A percentile compares a stretch with the other conserved stretches of the same genome.
Conservation (phyloP, 1,140 invertebrate genomes). For the Drosophila auraria region DNA sequence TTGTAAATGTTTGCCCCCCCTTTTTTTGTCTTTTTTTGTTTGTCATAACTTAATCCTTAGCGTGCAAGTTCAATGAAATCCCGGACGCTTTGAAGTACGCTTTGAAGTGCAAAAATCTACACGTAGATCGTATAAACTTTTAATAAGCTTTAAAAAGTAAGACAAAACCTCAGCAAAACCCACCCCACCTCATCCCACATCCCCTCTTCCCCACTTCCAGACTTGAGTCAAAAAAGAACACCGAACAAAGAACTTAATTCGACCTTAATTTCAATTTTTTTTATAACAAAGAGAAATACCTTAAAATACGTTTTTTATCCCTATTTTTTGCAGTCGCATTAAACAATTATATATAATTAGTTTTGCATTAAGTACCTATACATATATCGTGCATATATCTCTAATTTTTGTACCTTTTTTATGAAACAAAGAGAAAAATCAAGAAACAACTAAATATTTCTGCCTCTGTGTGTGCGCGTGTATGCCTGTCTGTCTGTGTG, state of each 20-base stretch:
- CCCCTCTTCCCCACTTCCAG: background rate
- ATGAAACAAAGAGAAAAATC: conserved; percentile 5
- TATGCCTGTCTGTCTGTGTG: conserved; percentile 9
- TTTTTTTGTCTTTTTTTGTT: background rate
- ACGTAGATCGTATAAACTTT: conserved; percentile 40
- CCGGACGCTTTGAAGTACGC: conserved; percentile 1
- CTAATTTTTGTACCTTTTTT: conserved; percentile 44
- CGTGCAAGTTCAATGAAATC: conserved; percentile 8
- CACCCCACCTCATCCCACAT: background rate
- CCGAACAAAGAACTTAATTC: conserved; percentile 39
- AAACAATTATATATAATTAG: conserved; percentile 55
- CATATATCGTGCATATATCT: conserved; percentile 7
- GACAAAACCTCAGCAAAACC: conserved; percentile 1
- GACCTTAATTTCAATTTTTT: conserved; percentile 16
- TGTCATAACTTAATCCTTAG: background rate
- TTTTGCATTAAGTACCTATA: conserved; percentile 27
- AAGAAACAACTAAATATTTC: conserved; percentile 14
- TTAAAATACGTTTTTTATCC: conserved; percentile 8
- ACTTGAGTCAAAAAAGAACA: conserved; percentile 18
- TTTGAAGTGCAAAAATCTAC: conserved; percentile 15
- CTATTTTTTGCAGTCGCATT: conserved; percentile 21
- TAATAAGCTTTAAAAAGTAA: conserved; percentile 15
- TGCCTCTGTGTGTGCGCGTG: conserved; percentile 15
- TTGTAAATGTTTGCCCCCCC: conserved; percentile 21
- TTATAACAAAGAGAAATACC: background rate